A percentile compares a stretch with the other conserved stretches of the same genome.
Conservation (phyloP, 1,140 invertebrate species). For the Stegodyphus dumicola region DNA sequence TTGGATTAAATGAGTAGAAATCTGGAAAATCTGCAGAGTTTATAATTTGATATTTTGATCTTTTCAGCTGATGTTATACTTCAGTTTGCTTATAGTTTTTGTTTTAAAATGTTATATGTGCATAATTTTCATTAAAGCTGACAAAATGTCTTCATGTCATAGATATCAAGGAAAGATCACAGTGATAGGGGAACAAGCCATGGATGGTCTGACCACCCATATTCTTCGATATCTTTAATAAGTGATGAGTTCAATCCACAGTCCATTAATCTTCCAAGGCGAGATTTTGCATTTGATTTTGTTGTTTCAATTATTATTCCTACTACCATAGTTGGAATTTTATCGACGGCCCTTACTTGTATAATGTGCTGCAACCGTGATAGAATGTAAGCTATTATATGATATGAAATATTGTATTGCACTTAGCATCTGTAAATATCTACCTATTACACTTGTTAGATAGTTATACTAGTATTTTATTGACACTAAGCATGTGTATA, state of each 20-base stretch:
- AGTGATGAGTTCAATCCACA: slow-evolving; percentile 67
- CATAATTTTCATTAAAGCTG: neutral
- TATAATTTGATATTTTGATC: too few relatives aligned
- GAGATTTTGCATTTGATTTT: slow-evolving; percentile 79
- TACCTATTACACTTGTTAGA: neutral
- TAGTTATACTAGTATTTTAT: neutral
- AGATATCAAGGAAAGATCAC: slow-evolving; percentile 15
- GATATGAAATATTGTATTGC: neutral
- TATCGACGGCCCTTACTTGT: slow-evolving; percentile 77
- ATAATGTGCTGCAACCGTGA: slow-evolving; percentile 82
- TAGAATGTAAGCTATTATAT: slow-evolving; percentile 76
- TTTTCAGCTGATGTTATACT: too few relatives aligned
- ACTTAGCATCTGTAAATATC: neutral
- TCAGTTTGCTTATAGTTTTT: too few relatives aligned
- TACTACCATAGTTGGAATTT: slow-evolving; percentile 75
- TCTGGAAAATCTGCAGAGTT: too few relatives aligned
- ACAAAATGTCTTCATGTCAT: neutral
- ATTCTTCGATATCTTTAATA: slow-evolving; percentile 52
- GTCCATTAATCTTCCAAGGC: slow-evolving; percentile 74
- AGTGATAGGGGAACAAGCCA: slow-evolving; percentile 31
- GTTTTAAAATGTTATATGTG: too few relatives aligned
- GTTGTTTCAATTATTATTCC: slow-evolving; percentile 79
- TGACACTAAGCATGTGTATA: neutral
- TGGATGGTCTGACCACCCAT: slow-evolving; percentile 34
- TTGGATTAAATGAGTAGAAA: too few relatives aligned